Conservation (phyloP, 2,797 vertebrate genomes). For the Apogon talboti region DNA sequence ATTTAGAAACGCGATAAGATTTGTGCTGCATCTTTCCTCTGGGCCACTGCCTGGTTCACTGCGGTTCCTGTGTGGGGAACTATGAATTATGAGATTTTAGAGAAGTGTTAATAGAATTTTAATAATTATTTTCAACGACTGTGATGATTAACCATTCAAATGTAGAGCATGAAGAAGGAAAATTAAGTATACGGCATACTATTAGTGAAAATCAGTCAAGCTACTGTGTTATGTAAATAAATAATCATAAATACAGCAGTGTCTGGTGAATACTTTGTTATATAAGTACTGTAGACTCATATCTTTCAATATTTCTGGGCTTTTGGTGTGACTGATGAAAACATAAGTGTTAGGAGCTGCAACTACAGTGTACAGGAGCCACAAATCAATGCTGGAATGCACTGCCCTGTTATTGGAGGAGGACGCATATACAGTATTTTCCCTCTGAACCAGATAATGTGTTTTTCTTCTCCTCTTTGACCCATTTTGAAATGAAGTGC, state of each 20-base stretch:
- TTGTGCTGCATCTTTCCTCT: slow-evolving; percentile 13
- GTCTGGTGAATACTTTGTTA: not conserved
- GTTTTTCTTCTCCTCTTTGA: slow-evolving; percentile 52
- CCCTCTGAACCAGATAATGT: slow-evolving; percentile 53
- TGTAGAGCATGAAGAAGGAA: not conserved
- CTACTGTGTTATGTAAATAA: not conserved
- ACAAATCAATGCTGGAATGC: slow-evolving; percentile 74
- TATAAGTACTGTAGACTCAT: not conserved
- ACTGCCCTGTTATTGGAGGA: slow-evolving; percentile 62
- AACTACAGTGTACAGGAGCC: slow-evolving; percentile 33
- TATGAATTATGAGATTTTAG: slow-evolving; percentile 40
- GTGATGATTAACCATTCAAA: not conserved
- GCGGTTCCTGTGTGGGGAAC: not conserved
- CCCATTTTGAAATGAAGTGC: slow-evolving; percentile 50
- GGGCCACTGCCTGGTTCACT: slow-evolving; percentile 14
- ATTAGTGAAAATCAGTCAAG: not conserved
- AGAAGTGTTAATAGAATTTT: slow-evolving; percentile 1
- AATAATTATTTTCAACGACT: not conserved
- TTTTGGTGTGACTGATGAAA: slow-evolving; percentile 19
- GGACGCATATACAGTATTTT: slow-evolving; percentile 32
- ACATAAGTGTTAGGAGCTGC: slow-evolving; percentile 35
- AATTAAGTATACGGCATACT: not conserved
- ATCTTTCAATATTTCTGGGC: not conserved
- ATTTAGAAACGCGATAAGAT: slow-evolving; percentile 15
- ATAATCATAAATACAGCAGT: not conserved